These are phyloP conservation scores for Conus betulinus DNA, from an alignment of 1,140 invertebrate genomes.

Conservation along the genomic window DNA sequence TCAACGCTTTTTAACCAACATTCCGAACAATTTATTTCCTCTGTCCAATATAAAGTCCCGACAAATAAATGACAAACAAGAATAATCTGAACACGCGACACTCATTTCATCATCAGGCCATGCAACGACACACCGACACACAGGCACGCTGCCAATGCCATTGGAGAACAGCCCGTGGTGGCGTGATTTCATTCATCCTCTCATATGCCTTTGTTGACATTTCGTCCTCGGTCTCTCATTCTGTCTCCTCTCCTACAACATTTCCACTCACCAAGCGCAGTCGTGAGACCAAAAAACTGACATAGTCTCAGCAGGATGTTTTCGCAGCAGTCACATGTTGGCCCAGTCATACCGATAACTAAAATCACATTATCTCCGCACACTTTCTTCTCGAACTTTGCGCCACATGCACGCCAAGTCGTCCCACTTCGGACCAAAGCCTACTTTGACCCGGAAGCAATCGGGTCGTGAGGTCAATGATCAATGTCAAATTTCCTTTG, in stretches of 20 bases:
- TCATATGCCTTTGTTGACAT: slow-evolving; percentile 34
- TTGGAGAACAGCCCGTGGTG: slow-evolving; percentile 20
- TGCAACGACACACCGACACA: slow-evolving; percentile 33
- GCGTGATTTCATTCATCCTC: slow-evolving; percentile 29
- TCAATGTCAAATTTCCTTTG: not conserved
- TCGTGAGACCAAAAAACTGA: slow-evolving; percentile 50
- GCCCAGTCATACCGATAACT: slow-evolving; percentile 33
- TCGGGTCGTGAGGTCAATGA: not conserved
- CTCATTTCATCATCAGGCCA: slow-evolving; percentile 27
- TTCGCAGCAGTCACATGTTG: slow-evolving; percentile 49
- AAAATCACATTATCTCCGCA: not conserved
- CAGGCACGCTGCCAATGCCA: slow-evolving; percentile 43
- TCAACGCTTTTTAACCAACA: too few relatives aligned
- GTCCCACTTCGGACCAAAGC: slow-evolving; percentile 19
- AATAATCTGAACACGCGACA: not conserved
- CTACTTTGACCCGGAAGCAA: slow-evolving; percentile 31
- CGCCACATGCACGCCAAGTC: slow-evolving; percentile 29
- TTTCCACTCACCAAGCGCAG: slow-evolving; percentile 51
- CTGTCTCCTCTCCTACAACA: not conserved
- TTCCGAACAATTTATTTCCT: too few relatives aligned
- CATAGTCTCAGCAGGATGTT: slow-evolving; percentile 52
- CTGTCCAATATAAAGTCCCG: too few relatives aligned
- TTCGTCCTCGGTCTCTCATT: not conserved
- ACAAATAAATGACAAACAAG: too few relatives aligned
- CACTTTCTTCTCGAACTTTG: slow-evolving; percentile 34